Conservation (phyloP, 1,140 invertebrate species). For the Leptinotarsa defecta region DNA sequence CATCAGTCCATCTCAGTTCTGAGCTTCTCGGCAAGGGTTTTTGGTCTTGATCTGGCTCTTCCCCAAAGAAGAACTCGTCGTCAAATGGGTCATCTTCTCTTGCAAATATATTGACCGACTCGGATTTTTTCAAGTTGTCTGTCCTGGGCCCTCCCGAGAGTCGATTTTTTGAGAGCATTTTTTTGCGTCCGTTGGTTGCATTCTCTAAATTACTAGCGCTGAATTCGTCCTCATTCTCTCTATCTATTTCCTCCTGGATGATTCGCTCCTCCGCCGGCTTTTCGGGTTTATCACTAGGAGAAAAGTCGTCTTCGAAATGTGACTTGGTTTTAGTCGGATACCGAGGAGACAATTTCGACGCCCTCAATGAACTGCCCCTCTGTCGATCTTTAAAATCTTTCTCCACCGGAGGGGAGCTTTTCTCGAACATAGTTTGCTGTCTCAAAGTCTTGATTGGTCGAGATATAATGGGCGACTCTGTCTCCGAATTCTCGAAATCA, state of each 20-base stretch:
- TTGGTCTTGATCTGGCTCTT: slow-evolving; percentile 13
- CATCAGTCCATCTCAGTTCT: slow-evolving; percentile 51
- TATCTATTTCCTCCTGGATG: slow-evolving; percentile 45
- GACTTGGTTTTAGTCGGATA: slow-evolving; percentile 62
- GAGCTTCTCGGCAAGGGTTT: slow-evolving; percentile 35
- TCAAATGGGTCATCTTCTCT: slow-evolving; percentile 82
- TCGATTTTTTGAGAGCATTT: slow-evolving; percentile 37
- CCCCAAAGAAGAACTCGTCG: slow-evolving; percentile 76
- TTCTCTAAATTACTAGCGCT: slow-evolving; percentile 31
- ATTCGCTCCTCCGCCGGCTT: slow-evolving; percentile 45
- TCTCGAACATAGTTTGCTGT: slow-evolving; percentile 39
- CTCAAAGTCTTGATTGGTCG: slow-evolving; percentile 25
- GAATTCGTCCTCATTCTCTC: slow-evolving; percentile 46
- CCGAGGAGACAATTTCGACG: slow-evolving; percentile 37
- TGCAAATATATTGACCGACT: slow-evolving; percentile 85
- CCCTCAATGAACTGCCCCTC: slow-evolving; percentile 25
- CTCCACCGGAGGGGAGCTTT: slow-evolving; percentile 37
- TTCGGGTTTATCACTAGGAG: slow-evolving; percentile 59
- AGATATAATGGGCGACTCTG: slow-evolving; percentile 37
- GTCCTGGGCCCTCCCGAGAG: slow-evolving; percentile 38
- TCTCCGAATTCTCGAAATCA: slow-evolving; percentile 42
- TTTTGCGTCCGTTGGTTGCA: slow-evolving; percentile 32
- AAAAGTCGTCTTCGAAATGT: slow-evolving; percentile 76
- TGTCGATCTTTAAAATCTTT: slow-evolving; percentile 26
- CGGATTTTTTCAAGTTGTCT: slow-evolving; percentile 70